phyloP scores from a whole-genome alignment of 2,113 vertebrate species.

The Excalfactoria chinensis region DNA sequence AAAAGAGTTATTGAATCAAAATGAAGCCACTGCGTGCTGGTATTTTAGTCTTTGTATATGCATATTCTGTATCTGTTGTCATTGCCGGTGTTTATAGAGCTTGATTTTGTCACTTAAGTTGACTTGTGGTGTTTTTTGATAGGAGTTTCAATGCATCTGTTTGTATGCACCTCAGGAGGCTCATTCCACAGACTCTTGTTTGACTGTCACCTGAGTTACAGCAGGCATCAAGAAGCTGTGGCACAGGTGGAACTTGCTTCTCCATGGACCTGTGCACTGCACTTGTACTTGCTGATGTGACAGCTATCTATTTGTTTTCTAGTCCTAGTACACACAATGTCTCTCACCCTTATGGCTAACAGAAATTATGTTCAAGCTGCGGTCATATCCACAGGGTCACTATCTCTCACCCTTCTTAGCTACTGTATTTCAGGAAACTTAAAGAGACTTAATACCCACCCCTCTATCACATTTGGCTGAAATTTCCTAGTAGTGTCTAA shows the following conservation, averaged over 20 bases:
- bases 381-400: not conserved
- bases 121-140: not conserved
- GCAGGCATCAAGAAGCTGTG: not conserved
- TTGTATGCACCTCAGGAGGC: not conserved
- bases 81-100: not conserved
- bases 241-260: not conserved
- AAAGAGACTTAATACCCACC: not conserved
- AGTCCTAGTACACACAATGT: not conserved
- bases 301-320: not conserved
- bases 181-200: not conserved
- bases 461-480: not conserved
- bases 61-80: not conserved
- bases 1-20: not conserved
- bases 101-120: not conserved
- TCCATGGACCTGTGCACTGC: not conserved
- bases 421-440: not conserved
- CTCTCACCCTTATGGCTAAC: not conserved
- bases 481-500: not conserved
- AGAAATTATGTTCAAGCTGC: not conserved
- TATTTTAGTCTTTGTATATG: not conserved
- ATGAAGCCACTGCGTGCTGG: accelerated
- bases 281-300: not conserved
- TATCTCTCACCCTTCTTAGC: not conserved
- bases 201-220: not conserved
- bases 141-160: not conserved